phyloP scores from a whole-genome alignment of 2,797 vertebrate genomes.

The Monodelphis domestica region DNA sequence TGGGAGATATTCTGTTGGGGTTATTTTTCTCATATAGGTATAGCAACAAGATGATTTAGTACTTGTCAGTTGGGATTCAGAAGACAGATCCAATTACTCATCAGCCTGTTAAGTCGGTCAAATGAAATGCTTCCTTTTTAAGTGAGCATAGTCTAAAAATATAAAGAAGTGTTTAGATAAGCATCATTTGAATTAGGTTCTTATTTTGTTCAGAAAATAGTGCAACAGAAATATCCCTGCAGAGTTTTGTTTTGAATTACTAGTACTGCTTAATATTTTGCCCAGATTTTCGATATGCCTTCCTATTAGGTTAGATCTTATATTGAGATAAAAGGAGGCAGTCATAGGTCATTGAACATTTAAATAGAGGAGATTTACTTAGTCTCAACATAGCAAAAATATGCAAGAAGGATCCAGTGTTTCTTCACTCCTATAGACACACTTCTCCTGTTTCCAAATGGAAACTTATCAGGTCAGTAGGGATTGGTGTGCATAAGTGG shows the following conservation, averaged over 20 bases:
- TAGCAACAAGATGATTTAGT: neutral
- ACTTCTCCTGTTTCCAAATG: neutral
- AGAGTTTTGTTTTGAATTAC: neutral
- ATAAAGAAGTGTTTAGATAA: neutral
- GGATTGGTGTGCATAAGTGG: no score
- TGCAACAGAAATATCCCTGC: neutral
- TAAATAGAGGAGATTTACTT: neutral
- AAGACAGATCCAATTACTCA: neutral
- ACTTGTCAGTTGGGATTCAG: neutral
- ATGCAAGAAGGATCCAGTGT: neutral
- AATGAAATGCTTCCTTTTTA: neutral
- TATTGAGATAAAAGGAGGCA: neutral
- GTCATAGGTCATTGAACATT: neutral
- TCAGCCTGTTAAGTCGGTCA: neutral
- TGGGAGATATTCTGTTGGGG: neutral
- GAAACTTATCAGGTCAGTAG: neutral
- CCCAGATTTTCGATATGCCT: neutral
- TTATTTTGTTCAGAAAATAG: neutral
- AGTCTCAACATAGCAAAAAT: neutral
- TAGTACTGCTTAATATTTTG: neutral
- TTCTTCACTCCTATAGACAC: neutral
- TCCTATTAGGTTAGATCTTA: neutral
- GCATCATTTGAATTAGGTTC: neutral
- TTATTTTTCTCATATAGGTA: neutral
- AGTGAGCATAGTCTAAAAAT: neutral